Evolutionary conservation across 1,140 invertebrate species (phyloP).

Genomic region (Lanistes nyassanus): DNA sequence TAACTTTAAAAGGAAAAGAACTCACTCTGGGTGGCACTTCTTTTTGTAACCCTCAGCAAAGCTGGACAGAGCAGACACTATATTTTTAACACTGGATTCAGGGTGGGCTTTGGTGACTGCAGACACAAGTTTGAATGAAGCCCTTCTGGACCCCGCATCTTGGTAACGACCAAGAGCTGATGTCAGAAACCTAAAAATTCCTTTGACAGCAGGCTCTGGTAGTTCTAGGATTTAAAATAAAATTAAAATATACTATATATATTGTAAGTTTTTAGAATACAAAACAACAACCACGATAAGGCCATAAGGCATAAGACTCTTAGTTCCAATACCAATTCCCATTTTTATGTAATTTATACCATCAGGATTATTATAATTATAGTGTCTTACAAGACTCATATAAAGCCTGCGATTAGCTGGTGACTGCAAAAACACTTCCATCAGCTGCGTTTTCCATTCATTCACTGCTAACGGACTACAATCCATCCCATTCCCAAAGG

Average conservation of each 20-base stretch:
- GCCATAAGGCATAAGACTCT: neutral
- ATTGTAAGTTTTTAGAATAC: neutral
- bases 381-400: neutral
- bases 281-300: neutral
- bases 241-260: neutral
- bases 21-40: slow-evolving; percentile 36
- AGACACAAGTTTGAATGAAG: slow-evolving; percentile 77
- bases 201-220: slow-evolving; percentile 80
- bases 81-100: slow-evolving; percentile 77
- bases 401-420: neutral
- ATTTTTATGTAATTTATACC: neutral
- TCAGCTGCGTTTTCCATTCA: too few species aligned
- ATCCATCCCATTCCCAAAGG: neutral
- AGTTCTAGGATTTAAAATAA: slow-evolving; percentile 71
- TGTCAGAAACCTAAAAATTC: slow-evolving; percentile 80
- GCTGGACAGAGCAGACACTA: slow-evolving; percentile 73
- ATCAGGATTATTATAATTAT: neutral
- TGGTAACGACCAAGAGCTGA: slow-evolving; percentile 81
- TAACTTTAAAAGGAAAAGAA: neutral
- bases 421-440: neutral
- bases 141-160: slow-evolving; percentile 80
- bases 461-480: too few species aligned
- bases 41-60: slow-evolving; percentile 73
- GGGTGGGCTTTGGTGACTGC: slow-evolving; percentile 75
- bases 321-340: neutral